Conservation (phyloP, 2,797 vertebrate species). For the Hozukius guyotensis region DNA sequence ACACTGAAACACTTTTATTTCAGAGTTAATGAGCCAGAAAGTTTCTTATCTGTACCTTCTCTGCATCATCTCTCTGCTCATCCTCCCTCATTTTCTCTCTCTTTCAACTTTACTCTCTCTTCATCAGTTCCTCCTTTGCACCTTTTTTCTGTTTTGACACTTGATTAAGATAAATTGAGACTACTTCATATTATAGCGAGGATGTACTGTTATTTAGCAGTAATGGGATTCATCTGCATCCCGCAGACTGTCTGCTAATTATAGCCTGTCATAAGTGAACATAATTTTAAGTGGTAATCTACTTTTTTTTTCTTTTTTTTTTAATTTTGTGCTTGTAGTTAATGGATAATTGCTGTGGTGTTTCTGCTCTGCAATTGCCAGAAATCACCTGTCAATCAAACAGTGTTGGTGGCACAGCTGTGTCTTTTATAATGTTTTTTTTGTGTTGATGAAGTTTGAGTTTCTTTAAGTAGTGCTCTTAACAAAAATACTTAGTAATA, state of each 20-base stretch:
- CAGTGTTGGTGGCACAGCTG: background rate
- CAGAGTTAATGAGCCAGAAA: constrained; percentile 59
- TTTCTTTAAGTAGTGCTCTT: background rate
- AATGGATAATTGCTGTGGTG: constrained; percentile 14
- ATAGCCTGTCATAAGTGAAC: constrained; percentile 21
- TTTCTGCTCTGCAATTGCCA: background rate
- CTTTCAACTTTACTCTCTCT: background rate
- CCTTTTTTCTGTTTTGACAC: constrained; percentile 14
- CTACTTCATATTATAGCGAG: background rate
- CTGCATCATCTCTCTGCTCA: background rate
- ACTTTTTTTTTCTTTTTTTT: background rate
- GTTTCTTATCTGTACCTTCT: constrained; percentile 19
- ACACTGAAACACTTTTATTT: constrained; percentile 24
- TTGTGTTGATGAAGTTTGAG: background rate
- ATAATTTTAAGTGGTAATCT: constrained; percentile 7
- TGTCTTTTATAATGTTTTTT: background rate
- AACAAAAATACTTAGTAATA: background rate
- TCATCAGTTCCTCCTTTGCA: background rate
- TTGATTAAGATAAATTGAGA: constrained; percentile 26
- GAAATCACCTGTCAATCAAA: constrained; percentile 11
- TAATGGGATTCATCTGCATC: constrained; percentile 17
- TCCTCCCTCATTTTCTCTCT: background rate
- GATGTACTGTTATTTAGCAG: background rate
- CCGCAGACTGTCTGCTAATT: constrained; percentile 22
- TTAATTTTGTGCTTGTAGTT: background rate